A percentile compares a stretch with the other conserved stretches of the same genome.
These are phyloP conservation scores for Eulacestoma nigropectus DNA, from an alignment of 2,113 vertebrate species.

Conservation along the genomic window DNA sequence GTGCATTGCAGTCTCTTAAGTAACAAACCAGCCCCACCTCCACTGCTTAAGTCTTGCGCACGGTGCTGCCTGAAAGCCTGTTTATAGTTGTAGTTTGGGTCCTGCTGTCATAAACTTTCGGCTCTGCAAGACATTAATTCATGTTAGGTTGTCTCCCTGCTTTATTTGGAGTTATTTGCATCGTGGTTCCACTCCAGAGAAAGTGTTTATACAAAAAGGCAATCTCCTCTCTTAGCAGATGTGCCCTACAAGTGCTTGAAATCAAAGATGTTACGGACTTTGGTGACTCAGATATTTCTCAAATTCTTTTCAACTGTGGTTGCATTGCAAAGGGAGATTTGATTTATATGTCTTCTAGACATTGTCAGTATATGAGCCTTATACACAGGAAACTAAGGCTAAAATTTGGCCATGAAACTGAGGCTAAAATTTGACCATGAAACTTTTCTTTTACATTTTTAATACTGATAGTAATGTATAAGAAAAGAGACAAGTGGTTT, in stretches of 20 bases:
- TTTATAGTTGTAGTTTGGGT: background rate
- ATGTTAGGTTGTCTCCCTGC: background rate
- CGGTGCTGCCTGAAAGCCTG: background rate
- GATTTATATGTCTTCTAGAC: background rate
- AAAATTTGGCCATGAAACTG: background rate
- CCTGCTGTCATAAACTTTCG: background rate
- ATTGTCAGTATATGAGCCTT: background rate
- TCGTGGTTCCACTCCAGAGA: background rate
- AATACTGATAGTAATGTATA: background rate
- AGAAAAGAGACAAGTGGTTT: conserved; percentile 10
- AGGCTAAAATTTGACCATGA: background rate
- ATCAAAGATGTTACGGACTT: background rate
- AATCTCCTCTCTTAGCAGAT: background rate
- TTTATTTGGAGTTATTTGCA: background rate
- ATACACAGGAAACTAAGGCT: background rate
- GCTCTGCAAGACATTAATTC: background rate
- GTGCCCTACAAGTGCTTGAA: background rate
- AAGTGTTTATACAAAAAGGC: background rate
- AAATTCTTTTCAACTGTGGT: background rate
- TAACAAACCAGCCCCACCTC: background rate
- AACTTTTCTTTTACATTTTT: background rate
- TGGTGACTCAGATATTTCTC: conserved; percentile 1
- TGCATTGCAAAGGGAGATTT: background rate
- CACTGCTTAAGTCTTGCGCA: background rate
- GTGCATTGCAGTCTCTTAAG: background rate